Conservation (phyloP, 2,888 invertebrate species). For the Penaeus monodon region DNA sequence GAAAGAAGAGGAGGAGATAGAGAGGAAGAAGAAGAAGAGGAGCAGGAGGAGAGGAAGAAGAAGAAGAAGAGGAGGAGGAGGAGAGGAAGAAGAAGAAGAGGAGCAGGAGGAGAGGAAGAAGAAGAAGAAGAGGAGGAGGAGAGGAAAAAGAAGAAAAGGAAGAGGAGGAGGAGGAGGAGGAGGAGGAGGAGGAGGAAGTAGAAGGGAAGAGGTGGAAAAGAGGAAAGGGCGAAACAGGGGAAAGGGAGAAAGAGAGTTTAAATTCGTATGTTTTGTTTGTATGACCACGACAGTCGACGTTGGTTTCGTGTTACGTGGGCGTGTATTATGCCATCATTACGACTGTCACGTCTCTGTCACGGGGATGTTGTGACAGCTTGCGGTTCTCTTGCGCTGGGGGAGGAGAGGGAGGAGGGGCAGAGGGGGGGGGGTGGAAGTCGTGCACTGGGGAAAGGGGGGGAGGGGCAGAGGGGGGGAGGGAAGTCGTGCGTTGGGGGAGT, state of each 20-base stretch:
- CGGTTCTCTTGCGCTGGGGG: no score
- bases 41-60: no score
- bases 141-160: no score
- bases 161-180: no score
- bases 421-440: no score
- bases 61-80: no score
- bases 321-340: no score
- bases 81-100: background rate
- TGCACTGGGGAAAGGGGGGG: no score
- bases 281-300: background rate
- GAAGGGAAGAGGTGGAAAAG: background rate
- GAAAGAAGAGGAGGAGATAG: background rate
- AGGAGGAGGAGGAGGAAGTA: background rate
- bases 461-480: background rate
- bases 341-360: no score
- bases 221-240: background rate
- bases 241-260: background rate
- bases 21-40: no score
- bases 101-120: background rate
- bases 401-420: no score
- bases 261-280: background rate
- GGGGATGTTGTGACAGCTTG: no score
- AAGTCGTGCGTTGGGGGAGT: background rate
- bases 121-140: background rate
- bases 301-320: background rate